A percentile compares a stretch with the other conserved stretches of the same genome.
Conservation (phyloP, 2,113 vertebrate species). For the Rhinolophus sinicus region DNA sequence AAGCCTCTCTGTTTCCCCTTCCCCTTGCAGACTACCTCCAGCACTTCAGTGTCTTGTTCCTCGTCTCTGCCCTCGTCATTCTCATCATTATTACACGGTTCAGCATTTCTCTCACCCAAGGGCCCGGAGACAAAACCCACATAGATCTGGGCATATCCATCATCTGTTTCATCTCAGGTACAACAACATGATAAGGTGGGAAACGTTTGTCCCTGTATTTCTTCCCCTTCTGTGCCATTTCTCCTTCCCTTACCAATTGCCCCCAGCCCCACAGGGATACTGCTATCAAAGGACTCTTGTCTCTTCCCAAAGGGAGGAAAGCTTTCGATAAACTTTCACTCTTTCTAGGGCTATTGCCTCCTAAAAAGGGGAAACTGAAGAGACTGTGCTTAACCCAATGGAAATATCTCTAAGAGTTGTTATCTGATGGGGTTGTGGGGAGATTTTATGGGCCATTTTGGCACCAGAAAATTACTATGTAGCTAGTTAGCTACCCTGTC, state of each 20-base stretch:
- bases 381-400: background rate
- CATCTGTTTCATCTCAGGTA: constrained; percentile 51
- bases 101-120: constrained; percentile 2
- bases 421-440: background rate
- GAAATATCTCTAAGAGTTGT: background rate
- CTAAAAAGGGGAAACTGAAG: background rate
- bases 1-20: background rate
- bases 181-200: background rate
- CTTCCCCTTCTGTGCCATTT: background rate
- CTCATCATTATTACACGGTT: background rate
- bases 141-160: background rate
- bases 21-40: constrained; percentile 42
- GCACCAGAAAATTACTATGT: background rate
- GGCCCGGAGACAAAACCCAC: background rate
- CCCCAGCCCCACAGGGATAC: background rate
- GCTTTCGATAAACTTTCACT: background rate
- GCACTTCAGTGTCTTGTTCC: constrained; percentile 15
- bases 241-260: background rate
- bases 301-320: constrained; percentile 1
- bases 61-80: background rate
- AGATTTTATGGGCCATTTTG: background rate
- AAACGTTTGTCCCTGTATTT: background rate
- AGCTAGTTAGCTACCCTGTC: background rate
- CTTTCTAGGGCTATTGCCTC: background rate
- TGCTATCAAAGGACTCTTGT: background rate